phyloP scores from a whole-genome alignment of 2,888 invertebrate species.

The Idaea biselata region DNA sequence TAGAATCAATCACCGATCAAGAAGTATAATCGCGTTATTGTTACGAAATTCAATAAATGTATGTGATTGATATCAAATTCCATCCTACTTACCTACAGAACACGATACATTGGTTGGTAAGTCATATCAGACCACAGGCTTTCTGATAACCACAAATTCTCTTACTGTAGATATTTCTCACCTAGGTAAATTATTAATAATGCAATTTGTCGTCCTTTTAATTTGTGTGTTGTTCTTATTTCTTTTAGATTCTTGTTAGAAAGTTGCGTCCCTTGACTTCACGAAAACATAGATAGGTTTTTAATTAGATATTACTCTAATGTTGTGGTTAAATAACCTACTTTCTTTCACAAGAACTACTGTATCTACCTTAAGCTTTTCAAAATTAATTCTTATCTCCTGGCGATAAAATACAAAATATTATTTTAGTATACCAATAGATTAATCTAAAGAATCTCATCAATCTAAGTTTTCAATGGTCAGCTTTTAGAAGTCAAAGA shows the following conservation, averaged over 20 bases:
- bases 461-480: slow-evolving; percentile 36
- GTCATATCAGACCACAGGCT: neutral
- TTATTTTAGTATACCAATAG: neutral
- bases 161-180: neutral
- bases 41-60: neutral
- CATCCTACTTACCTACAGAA: neutral
- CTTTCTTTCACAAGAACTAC: neutral
- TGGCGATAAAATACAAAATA: neutral
- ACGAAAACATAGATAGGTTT: too few species aligned
- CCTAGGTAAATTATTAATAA: neutral
- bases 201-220: too few species aligned
- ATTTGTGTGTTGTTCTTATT: too few species aligned
- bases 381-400: neutral
- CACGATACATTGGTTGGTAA: neutral
- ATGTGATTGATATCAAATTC: neutral
- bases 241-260: too few species aligned
- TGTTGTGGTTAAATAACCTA: neutral
- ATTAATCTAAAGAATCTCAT: neutral
- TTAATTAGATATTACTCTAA: neutral
- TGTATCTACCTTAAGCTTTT: neutral
- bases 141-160: neutral
- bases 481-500: slow-evolving; percentile 53
- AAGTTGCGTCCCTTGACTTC: neutral
- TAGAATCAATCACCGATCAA: too few species aligned
- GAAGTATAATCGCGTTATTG: neutral